These are phyloP conservation scores for Craniophora ligustri DNA, from an alignment of 2,888 invertebrate genomes.

Conservation along the genomic window DNA sequence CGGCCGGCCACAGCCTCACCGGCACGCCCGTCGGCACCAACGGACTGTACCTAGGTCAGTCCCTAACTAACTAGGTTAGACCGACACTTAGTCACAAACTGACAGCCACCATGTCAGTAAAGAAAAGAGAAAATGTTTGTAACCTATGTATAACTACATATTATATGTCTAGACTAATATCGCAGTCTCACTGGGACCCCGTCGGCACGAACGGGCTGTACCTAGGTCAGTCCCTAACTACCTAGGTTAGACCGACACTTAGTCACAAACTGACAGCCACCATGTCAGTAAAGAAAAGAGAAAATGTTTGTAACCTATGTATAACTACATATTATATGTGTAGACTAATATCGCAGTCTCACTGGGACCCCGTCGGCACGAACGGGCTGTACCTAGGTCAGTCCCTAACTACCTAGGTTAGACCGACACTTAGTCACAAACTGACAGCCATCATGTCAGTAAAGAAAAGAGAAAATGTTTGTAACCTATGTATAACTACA, in stretches of 20 bases:
- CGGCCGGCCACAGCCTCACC: conserved; percentile 72
- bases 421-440: not conserved
- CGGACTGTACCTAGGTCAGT: conserved; percentile 75
- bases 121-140: no score
- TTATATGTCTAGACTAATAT: no score
- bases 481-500: no score
- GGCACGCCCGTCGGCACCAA: conserved; percentile 85
- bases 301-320: no score
- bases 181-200: conserved; percentile 79
- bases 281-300: no score
- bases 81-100: not conserved
- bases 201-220: conserved; percentile 85
- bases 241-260: not conserved
- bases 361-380: conserved; percentile 84
- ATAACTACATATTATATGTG: no score
- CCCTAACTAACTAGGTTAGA: not conserved
- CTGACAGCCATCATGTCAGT: no score
- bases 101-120: no score
- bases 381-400: conserved; percentile 80
- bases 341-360: no score
- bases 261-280: no score
- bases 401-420: conserved; percentile 2
- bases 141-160: no score
- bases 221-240: conserved; percentile 59
- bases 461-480: no score